phyloP scores from a whole-genome alignment of 1,140 invertebrate genomes.

The Diorhabda sublineata region DNA sequence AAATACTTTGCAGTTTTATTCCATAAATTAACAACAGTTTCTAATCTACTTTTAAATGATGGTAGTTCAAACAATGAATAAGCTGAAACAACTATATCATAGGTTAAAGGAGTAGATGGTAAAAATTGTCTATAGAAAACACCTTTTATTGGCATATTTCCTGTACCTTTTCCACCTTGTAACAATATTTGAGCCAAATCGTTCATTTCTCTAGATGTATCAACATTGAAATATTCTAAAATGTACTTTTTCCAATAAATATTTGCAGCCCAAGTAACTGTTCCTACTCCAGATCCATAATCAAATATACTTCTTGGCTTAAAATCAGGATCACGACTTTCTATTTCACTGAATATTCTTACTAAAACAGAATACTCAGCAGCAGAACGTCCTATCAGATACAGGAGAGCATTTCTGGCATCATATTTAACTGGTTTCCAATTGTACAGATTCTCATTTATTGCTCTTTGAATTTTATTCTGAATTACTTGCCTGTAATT shows the following conservation, averaged over 20 bases:
- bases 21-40: slow-evolving; percentile 77
- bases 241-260: slow-evolving; percentile 65
- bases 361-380: slow-evolving; percentile 71
- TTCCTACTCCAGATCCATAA: slow-evolving; percentile 86
- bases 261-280: slow-evolving; percentile 76
- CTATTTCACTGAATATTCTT: slow-evolving; percentile 73
- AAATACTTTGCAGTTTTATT: slow-evolving; percentile 78
- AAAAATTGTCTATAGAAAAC: slow-evolving; percentile 78
- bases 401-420: slow-evolving; percentile 58
- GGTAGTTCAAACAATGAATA: slow-evolving; percentile 79
- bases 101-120: slow-evolving; percentile 62
- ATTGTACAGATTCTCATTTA: slow-evolving; percentile 59
- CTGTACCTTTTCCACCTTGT: slow-evolving; percentile 58
- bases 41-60: slow-evolving; percentile 59
- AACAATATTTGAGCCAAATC: slow-evolving; percentile 70
- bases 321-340: slow-evolving; percentile 60
- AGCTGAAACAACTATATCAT: slow-evolving; percentile 77
- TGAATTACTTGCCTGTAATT: slow-evolving; percentile 33
- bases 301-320: slow-evolving; percentile 75
- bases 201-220: slow-evolving; percentile 74
- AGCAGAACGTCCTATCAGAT: slow-evolving; percentile 64
- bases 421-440: slow-evolving; percentile 72
- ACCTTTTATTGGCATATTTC: slow-evolving; percentile 54
- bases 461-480: slow-evolving; percentile 45
- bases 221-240: slow-evolving; percentile 79